These are phyloP conservation scores for Panthera uncia DNA, from an alignment of 2,113 vertebrate genomes.

Conservation along the genomic window DNA sequence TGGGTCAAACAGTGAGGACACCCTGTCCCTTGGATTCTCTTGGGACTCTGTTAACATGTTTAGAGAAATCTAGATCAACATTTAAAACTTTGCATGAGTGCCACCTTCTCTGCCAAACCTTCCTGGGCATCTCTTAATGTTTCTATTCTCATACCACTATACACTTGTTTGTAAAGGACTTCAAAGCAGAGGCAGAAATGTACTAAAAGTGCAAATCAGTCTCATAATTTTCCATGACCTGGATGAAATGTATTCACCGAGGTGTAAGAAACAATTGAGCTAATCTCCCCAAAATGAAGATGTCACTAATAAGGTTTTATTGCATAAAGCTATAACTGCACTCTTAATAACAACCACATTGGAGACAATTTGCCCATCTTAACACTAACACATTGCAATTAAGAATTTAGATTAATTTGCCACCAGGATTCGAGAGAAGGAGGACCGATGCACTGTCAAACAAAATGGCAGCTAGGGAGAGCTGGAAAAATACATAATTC, in stretches of 20 bases:
- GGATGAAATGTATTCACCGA: not conserved
- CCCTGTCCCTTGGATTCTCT: not conserved
- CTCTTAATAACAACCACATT: slow-evolving; percentile 45
- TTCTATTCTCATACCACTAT: not conserved
- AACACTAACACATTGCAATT: slow-evolving; percentile 46
- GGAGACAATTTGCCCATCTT: slow-evolving; percentile 40
- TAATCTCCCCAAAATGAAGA: slow-evolving; percentile 23
- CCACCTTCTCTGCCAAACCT: not conserved
- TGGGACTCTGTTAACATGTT: not conserved
- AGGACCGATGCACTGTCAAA: slow-evolving; percentile 7
- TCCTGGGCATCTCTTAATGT: not conserved
- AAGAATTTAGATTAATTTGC: slow-evolving; percentile 53
- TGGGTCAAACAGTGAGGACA: not conserved
- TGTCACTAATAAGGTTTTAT: slow-evolving; percentile 41
- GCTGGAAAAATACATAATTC: not conserved
- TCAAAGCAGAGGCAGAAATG: not conserved
- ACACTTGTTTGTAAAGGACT: not conserved
- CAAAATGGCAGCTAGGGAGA: not conserved
- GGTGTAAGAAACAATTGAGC: slow-evolving; percentile 42
- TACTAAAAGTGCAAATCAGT: slow-evolving; percentile 16
- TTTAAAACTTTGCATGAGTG: not conserved
- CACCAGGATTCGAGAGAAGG: not conserved
- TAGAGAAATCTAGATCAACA: not conserved
- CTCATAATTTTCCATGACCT: slow-evolving; percentile 46
- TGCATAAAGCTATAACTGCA: slow-evolving; percentile 5